Conservation (phyloP, 2,113 vertebrate species). For the Gallinago media region DNA sequence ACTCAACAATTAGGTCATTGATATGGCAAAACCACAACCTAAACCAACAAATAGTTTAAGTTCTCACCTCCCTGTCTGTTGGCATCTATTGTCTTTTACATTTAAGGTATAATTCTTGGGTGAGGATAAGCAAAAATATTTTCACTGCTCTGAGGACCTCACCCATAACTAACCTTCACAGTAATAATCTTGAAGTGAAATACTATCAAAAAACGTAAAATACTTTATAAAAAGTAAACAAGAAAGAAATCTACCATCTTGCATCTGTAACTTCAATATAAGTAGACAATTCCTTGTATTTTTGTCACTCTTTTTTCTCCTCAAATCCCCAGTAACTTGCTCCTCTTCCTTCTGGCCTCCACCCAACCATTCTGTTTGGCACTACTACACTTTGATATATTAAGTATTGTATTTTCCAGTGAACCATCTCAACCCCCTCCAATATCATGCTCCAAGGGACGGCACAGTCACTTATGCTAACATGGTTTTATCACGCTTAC, state of each 20-base stretch:
- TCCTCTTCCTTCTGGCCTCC: background rate
- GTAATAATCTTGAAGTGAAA: background rate
- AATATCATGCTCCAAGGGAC: background rate
- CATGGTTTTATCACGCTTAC: background rate
- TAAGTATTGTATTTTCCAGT: background rate
- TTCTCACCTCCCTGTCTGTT: background rate
- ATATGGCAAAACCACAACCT: background rate
- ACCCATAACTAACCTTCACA: background rate
- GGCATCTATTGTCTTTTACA: background rate
- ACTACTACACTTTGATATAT: background rate
- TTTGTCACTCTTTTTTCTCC: background rate
- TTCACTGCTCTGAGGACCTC: background rate
- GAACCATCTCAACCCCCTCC: background rate
- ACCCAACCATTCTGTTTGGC: background rate
- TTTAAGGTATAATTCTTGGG: background rate
- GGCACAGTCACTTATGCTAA: background rate
- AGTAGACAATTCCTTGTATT: background rate
- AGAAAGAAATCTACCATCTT: background rate
- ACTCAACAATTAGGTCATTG: background rate
- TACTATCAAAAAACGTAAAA: background rate
- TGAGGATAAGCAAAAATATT: background rate
- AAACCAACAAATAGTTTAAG: background rate
- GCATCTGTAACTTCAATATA: background rate
- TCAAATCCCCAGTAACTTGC: background rate
- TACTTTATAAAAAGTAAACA: background rate